These are phyloP conservation scores for Mesoclemmys tuberculata DNA, from an alignment of 2,113 vertebrate genomes.

Conservation along the genomic window DNA sequence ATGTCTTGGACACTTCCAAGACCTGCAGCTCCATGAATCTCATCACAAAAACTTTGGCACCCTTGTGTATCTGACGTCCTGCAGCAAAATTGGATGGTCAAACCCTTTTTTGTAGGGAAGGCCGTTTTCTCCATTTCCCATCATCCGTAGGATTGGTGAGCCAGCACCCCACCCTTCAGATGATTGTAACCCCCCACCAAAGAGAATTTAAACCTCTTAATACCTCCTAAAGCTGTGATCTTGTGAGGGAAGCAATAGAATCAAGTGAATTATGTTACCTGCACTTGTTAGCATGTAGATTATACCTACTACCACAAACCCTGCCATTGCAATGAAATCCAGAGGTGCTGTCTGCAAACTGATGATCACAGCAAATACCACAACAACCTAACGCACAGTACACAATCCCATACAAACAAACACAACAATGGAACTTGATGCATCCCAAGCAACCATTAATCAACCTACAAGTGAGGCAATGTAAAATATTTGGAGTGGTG, in stretches of 20 bases:
- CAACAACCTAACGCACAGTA: background rate
- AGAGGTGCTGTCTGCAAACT: background rate
- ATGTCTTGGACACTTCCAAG: background rate
- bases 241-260: background rate
- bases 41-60: background rate
- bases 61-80: background rate
- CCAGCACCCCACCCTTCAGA: background rate
- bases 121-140: background rate
- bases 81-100: background rate
- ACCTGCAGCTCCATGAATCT: background rate
- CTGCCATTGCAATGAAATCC: background rate
- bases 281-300: background rate
- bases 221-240: background rate
- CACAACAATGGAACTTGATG: rapidly evolving
- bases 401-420: background rate
- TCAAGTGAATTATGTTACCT: background rate
- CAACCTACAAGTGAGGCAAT: background rate
- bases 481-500: rapidly evolving
- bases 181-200: background rate
- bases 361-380: rapidly evolving
- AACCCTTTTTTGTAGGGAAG: rapidly evolving
- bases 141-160: background rate
- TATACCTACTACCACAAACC: rapidly evolving
- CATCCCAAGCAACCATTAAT: background rate
- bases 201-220: background rate